Evolutionary conservation across 53 echinoderm and acorn worm species (phyloP).

Genomic region (Paelopatides confundens): DNA sequence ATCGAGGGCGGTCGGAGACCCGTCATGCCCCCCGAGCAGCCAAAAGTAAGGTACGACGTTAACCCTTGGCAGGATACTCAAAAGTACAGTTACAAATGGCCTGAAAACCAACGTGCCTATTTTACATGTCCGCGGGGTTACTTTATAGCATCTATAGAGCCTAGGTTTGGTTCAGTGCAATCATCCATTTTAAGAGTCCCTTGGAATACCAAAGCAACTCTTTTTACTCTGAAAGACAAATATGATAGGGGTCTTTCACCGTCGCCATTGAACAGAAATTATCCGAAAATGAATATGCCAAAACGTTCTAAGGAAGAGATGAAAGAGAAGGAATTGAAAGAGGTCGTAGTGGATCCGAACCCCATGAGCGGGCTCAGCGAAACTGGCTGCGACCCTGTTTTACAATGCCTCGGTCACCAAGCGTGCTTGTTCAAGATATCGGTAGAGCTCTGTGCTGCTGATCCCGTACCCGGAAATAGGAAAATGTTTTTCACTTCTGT

Average conservation of each 20-base stretch:
- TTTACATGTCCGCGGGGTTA: conserved; percentile 88
- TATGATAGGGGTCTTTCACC: conserved; percentile 78
- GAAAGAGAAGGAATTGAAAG: not conserved
- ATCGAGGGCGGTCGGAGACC: conserved; percentile 33
- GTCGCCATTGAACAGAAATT: conserved; percentile 14
- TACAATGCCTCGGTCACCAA: conserved; percentile 95
- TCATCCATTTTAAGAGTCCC: conserved; percentile 41
- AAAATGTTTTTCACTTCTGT: conserved; percentile 90
- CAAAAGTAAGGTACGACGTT: conserved; percentile 88
- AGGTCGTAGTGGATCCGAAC: not conserved
- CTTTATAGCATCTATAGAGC: conserved; percentile 75
- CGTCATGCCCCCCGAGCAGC: conserved; percentile 80
- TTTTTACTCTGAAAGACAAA: conserved; percentile 84
- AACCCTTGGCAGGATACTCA: conserved; percentile 73
- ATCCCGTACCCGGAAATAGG: conserved; percentile 91
- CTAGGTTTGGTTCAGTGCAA: conserved; percentile 34
- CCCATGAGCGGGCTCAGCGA: conserved; percentile 70
- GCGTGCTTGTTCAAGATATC: conserved; percentile 94
- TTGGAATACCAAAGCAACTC: conserved; percentile 43
- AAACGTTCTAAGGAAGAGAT: not conserved
- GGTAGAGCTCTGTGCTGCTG: conserved; percentile 85
- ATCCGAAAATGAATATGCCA: not conserved
- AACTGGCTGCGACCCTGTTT: conserved; percentile 93
- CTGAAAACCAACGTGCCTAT: conserved; percentile 94
- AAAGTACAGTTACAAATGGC: conserved; percentile 92